Evolutionary conservation across 2,113 vertebrate species (phyloP), one percentile per base, ranked within the genome.

Genomic region (Phalacrocorax carbo): DNA sequence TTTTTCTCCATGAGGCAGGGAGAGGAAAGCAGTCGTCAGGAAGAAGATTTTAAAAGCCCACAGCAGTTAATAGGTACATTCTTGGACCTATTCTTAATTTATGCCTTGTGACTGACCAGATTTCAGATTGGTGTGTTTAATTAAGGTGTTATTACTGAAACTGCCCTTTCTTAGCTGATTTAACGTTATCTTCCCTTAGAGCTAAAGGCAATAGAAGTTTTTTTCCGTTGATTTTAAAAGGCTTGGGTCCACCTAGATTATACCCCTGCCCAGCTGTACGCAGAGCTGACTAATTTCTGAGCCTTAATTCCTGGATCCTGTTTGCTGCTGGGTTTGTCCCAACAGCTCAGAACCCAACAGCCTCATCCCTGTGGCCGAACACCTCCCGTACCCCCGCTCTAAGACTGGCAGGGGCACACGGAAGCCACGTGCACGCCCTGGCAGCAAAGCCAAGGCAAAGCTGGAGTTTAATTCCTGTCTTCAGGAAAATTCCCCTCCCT

Each of bases 321-420:
- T 60, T 75, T 46, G 36, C 21, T 46, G 46, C 34, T 30, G 48
- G 11, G 30, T 22, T 49, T n/a, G 22, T 36, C 57, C 73, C 73
- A 30, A 14, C 20, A 26, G 40, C n/a, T n/a, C 48, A 42, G 64
- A 62, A 48, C 20, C 46, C 1, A 2, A 36, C 2, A 1, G 34
- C 60, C 60, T 7, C 4, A 6, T n/a, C 42, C 51, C 71, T 29
- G 14, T 1, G 1, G 55, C 80, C 29, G 66, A 71, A n/a, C 26
- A 1, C 52, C 51, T 44, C 57, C 38, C 1, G 2, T 2, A 0
- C 36, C 60, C n/a, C 29, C 0, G 5, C 58, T 71, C 18, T 2
- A 4, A 40, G 60, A n/a, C 2, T 1, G 44, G 69, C 49, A 54
- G 25, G 1, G 11, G 25, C 55, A 13, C 26, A 5, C 1, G 4